Evolutionary conservation across 1,140 invertebrate species (phyloP), one percentile per base, ranked within the genome.

Genomic region (Reticulitermes speratus): DNA sequence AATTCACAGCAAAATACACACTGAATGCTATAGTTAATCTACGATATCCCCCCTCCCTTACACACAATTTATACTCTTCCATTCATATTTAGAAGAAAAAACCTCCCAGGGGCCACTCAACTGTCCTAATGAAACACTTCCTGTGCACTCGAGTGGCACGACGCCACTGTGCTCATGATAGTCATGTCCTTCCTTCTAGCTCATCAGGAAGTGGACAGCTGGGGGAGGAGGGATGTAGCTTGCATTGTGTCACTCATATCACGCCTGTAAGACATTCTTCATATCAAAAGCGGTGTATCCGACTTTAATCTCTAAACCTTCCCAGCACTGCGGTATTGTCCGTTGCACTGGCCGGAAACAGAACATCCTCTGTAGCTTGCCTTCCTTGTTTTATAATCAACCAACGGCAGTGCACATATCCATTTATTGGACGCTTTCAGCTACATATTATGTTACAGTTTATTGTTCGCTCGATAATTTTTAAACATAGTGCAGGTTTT

Each of bases 61-160:
- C 65, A 25, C 14, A 75, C 65, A 75, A 75, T 75, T 75, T 75
- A 75, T 30, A 75, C 65, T 75, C 65, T n/a, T 75, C n/a, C 65
- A 75, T 75, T 75, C 65, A 30, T 75, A 75, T 75, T 75, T 75
- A 75, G n/a, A 75, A 75, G 65, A 75, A 75, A 75, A 65, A 75
- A 75, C 25, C 14, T 75, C 3, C 25, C n/a, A 75, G 65, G 65
- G 65, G 7, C 65, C 65, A 30, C 65, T 75, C 65, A 75, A 75
- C 65, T 75, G n/a, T 25, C 7, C 65, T 75, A 25, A 75, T 75
- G 65, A 75, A 75, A 75, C 65, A 75, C 30, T 75, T 75, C 65
- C 65, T 75, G 65, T 75, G n/a, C 65, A 75, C 0, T 30, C 25
- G 25, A 75, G 65, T 75, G 65, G 65, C 25, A 75, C 25, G 65